Percentiles rank a stretch among this genome's conserved stretches.
Conservation (phyloP, 2,888 invertebrate genomes). For the Mythimna lalbum region DNA sequence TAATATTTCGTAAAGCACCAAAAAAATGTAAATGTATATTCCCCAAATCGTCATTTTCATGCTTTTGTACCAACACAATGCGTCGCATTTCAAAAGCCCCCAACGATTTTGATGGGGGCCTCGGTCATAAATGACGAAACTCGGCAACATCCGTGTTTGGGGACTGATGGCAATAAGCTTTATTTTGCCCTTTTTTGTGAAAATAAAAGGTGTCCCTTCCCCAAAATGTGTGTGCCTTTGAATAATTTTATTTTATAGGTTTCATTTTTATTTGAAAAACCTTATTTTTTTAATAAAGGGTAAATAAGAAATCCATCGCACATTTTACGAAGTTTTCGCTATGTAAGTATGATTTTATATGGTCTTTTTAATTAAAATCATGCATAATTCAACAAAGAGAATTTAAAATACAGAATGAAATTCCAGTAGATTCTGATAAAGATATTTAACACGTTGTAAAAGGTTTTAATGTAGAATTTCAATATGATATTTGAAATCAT, state of each 20-base stretch:
- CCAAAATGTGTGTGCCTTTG: constrained; percentile 28
- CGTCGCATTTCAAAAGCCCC: constrained; percentile 51
- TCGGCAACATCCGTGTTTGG: constrained; percentile 20
- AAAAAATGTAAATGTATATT: constrained; percentile 46
- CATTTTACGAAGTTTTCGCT: neutral
- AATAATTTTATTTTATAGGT: constrained; percentile 47
- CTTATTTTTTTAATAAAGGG: neutral
- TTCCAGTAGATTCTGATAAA: constrained; percentile 11
- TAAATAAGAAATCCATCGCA: constrained; percentile 1
- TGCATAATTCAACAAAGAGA: constrained; percentile 15
- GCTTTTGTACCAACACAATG: constrained; percentile 45
- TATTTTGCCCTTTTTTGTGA: constrained; percentile 49
- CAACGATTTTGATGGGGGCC: constrained; percentile 49
- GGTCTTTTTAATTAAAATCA: neutral
- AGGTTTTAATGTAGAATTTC: constrained; percentile 19
- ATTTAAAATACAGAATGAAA: constrained; percentile 20
- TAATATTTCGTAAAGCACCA: constrained; percentile 18
- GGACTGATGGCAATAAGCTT: constrained; percentile 47
- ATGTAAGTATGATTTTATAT: neutral
- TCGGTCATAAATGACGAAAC: constrained; percentile 52
- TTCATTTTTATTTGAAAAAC: constrained; percentile 5
- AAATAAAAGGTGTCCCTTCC: constrained; percentile 47
- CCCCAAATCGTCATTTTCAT: constrained; percentile 54
- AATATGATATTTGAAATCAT: neutral
- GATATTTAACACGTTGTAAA: constrained; percentile 18